These are phyloP conservation scores for Teleiodes luculella DNA, from an alignment of 2,888 invertebrate genomes.

Conservation along the genomic window DNA sequence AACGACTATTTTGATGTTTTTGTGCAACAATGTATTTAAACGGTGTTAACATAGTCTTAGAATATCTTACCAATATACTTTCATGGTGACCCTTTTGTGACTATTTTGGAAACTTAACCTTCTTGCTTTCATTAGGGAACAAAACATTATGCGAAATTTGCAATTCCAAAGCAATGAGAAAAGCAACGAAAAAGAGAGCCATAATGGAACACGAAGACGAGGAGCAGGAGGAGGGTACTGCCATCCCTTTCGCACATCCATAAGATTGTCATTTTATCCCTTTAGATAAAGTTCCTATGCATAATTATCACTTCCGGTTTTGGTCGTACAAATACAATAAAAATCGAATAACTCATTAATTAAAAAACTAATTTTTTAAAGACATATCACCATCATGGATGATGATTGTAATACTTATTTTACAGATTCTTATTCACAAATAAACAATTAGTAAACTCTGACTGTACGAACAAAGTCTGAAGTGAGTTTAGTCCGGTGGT, in stretches of 20 bases:
- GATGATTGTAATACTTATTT: too few relatives aligned
- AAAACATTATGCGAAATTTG: constrained; percentile 93
- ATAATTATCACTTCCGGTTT: background rate
- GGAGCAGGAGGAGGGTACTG: constrained; percentile 67
- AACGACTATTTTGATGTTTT: background rate
- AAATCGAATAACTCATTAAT: too few relatives aligned
- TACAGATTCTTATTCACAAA: too few relatives aligned
- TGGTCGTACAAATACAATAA: constrained; percentile 1
- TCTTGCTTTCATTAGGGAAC: constrained; percentile 85
- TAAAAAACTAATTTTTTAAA: too few relatives aligned
- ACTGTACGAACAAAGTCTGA: background rate
- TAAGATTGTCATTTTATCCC: constrained; percentile 11
- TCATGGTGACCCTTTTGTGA: background rate
- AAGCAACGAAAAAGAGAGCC: constrained; percentile 81
- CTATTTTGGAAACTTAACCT: constrained; percentile 29
- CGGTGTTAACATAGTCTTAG: constrained; percentile 4
- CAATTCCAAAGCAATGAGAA: constrained; percentile 86
- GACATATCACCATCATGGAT: too few relatives aligned
- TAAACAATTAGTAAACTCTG: too few relatives aligned
- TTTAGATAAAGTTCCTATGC: constrained; percentile 1
- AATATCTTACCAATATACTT: background rate
- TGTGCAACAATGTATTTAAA: constrained; percentile 16
- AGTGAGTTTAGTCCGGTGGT: constrained; percentile 11
- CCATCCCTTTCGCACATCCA: constrained; percentile 24
- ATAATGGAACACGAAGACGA: constrained; percentile 71